phyloP scores from a whole-genome alignment of 2,797 vertebrate species.

The Apogon hyalosoma region DNA sequence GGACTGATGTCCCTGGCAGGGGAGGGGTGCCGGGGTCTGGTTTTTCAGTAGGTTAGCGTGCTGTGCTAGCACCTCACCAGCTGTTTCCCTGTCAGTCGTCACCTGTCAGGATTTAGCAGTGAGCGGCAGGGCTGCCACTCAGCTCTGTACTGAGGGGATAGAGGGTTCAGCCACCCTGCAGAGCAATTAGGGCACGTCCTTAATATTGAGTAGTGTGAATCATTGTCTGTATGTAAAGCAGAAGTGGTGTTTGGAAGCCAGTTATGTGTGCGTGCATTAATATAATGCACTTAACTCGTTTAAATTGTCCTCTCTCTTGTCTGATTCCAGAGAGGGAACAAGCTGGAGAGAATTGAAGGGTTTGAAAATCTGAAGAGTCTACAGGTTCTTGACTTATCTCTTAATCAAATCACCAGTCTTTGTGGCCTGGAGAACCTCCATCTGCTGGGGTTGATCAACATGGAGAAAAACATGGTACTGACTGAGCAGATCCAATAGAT shows the following conservation, averaged over 20 bases:
- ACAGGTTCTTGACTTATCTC: conserved; percentile 88
- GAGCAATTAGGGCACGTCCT: conserved; percentile 45
- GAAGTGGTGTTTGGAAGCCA: conserved; percentile 18
- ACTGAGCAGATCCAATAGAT: conserved; percentile 1
- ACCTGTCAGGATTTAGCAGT: conserved; percentile 67
- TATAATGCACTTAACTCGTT: conserved; percentile 11
- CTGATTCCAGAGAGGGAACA: conserved; percentile 87
- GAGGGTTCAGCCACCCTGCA: conserved; percentile 48
- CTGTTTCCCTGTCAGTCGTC: conserved; percentile 78
- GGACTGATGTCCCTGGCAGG: conserved; percentile 45
- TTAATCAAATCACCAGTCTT: conserved; percentile 88
- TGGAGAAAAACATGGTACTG: conserved; percentile 92
- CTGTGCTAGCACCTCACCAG: conserved; percentile 70
- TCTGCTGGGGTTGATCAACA: conserved; percentile 85
- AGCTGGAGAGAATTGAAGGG: conserved; percentile 85
- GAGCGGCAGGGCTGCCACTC: conserved; percentile 68
- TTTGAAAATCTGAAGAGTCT: conserved; percentile 85
- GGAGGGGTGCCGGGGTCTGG: conserved; percentile 43
- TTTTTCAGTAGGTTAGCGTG: conserved; percentile 60
- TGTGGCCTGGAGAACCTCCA: conserved; percentile 87
- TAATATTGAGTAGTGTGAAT: conserved; percentile 60
- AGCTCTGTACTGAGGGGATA: conserved; percentile 42
- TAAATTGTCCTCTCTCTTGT: conserved; percentile 29
- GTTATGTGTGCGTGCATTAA: conserved; percentile 33
- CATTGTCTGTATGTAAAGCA: conserved; percentile 32